These are phyloP conservation scores for Thamnophis sirtalis DNA, from an alignment of 2,113 vertebrate species.

Conservation along the genomic window DNA sequence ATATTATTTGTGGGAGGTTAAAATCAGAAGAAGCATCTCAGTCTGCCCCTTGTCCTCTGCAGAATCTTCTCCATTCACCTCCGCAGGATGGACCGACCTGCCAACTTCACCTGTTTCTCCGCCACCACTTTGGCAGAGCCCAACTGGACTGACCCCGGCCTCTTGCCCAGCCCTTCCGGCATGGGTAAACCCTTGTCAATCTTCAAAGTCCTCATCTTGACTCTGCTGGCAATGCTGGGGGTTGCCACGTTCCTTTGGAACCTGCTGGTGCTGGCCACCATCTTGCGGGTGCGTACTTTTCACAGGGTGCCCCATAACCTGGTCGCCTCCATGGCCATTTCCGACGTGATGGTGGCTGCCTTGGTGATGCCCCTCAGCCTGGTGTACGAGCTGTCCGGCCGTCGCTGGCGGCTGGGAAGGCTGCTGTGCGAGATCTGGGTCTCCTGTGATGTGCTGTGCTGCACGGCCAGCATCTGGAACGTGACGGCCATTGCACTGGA, in stretches of 20 bases:
- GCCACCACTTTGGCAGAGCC: neutral
- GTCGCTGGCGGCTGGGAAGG: conserved; percentile 85
- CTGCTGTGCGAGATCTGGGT: conserved; percentile 92
- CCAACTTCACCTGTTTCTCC: conserved; percentile 48
- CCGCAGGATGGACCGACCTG: conserved; percentile 52
- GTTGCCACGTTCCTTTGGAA: conserved; percentile 93
- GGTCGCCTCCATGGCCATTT: conserved; percentile 92
- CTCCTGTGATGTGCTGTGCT: conserved; percentile 91
- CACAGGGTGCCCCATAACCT: conserved; percentile 95
- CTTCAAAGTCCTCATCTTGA: conserved; percentile 82
- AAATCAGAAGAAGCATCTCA: neutral
- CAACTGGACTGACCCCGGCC: conserved; percentile 46
- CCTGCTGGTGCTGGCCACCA: conserved; percentile 88
- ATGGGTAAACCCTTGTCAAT: conserved; percentile 68
- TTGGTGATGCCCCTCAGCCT: conserved; percentile 95
- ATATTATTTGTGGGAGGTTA: neutral
- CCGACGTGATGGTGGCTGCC: conserved; percentile 90
- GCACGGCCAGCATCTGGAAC: conserved; percentile 98
- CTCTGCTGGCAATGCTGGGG: conserved; percentile 83
- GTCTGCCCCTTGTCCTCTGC: neutral
- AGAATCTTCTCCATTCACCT: neutral
- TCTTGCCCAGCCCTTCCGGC: neutral
- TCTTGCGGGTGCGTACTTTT: conserved; percentile 87
- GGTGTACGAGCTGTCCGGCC: conserved; percentile 83
- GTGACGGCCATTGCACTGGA: conserved; percentile 94